A percentile compares a stretch with the other conserved stretches of the same genome.
These are phyloP conservation scores for Calliopum simillimum DNA, from an alignment of 2,888 invertebrate species.

Conservation along the genomic window DNA sequence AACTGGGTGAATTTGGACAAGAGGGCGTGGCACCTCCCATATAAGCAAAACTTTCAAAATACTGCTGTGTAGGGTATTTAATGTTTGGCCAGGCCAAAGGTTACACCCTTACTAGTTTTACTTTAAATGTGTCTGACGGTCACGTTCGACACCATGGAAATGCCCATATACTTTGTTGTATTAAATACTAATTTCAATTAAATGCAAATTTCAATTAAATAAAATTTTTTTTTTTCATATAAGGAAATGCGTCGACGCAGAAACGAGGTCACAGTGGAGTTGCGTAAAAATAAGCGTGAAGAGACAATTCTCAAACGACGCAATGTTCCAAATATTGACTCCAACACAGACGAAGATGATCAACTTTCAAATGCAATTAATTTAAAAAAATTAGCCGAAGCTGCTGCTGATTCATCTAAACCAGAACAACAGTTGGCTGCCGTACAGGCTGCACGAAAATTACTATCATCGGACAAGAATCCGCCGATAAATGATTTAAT, in stretches of 20 bases:
- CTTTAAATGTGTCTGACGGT: no score
- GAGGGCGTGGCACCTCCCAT: no score
- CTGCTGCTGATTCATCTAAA: conserved; percentile 84
- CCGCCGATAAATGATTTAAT: conserved; percentile 98
- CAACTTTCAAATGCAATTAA: conserved; percentile 76
- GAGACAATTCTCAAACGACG: conserved; percentile 95
- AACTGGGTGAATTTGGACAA: no score
- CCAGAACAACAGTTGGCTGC: conserved; percentile 87
- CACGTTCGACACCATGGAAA: no score
- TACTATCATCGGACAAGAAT: conserved; percentile 96
- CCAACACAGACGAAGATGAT: conserved; percentile 82
- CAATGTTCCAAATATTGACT: conserved; percentile 92
- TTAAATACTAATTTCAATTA: no score
- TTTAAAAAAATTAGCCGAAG: conserved; percentile 85
- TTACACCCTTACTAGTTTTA: no score
- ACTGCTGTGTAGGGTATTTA: no score
- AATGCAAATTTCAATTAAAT: not conserved
- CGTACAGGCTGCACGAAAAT: conserved; percentile 94
- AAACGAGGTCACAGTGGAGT: conserved; percentile 95
- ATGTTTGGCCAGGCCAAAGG: no score
- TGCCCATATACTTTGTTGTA: no score
- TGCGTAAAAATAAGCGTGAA: conserved; percentile 98
- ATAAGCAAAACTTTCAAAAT: no score
- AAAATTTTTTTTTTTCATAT: conserved; percentile 41
- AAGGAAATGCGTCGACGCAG: conserved; percentile 97